phyloP scores from a whole-genome alignment of 2,797 vertebrate species.

The Mormyrus proboscirostris region DNA sequence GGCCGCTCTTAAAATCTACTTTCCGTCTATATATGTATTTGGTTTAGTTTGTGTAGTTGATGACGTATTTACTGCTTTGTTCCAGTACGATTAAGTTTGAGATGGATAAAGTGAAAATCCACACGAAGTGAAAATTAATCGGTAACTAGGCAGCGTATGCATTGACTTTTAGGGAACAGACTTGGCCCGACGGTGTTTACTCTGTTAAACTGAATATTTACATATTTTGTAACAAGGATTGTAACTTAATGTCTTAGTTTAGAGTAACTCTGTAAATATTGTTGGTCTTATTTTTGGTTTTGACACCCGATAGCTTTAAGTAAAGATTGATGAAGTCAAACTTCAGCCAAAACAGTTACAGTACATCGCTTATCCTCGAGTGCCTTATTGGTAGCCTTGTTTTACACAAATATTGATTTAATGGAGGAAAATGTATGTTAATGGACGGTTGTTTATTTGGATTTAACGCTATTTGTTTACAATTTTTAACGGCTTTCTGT shows the following conservation, averaged over 20 bases:
- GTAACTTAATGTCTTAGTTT: neutral
- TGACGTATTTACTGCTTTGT: neutral
- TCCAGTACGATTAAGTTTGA: neutral
- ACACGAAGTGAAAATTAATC: neutral
- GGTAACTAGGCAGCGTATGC: neutral
- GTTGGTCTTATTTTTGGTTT: neutral
- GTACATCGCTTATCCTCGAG: neutral
- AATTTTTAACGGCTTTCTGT: neutral
- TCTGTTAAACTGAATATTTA: neutral
- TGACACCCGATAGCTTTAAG: neutral
- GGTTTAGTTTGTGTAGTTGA: neutral
- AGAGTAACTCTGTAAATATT: neutral
- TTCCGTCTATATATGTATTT: neutral
- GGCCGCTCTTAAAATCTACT: neutral
- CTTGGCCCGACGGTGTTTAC: neutral
- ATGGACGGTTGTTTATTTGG: neutral
- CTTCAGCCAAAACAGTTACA: neutral
- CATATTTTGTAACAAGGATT: neutral
- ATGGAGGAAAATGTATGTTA: neutral
- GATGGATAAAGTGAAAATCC: neutral
- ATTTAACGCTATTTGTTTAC: neutral
- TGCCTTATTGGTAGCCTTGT: neutral
- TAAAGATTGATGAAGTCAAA: neutral
- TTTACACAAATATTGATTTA: constrained; percentile 1
- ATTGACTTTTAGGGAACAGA: neutral